Evolutionary conservation across 1,140 invertebrate species (phyloP).

Genomic region (Ganaspis sp.): DNA sequence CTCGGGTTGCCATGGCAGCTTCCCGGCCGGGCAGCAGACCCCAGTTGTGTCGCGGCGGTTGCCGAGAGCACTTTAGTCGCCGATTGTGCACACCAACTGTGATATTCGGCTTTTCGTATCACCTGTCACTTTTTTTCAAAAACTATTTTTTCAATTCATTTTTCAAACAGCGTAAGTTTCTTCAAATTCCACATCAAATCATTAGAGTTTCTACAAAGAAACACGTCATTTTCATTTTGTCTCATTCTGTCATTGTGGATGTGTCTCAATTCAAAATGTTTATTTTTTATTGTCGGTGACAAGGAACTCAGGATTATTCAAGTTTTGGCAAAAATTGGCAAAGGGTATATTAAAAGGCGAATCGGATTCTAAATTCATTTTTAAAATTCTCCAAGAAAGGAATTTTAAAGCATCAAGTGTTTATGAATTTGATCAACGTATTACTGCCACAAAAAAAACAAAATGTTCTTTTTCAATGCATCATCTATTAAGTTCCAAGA

Average conservation of each 20-base stretch:
- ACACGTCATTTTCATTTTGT: not conserved
- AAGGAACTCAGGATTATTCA: too few species aligned
- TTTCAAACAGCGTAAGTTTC: not conserved
- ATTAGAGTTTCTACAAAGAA: too few species aligned
- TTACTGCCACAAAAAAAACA: too few species aligned
- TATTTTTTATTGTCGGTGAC: not conserved
- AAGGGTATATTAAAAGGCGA: too few species aligned
- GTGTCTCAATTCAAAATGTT: too few species aligned
- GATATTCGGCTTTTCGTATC: constrained; percentile 29
- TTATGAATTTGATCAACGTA: too few species aligned
- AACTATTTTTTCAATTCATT: not conserved
- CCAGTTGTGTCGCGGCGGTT: constrained; percentile 68
- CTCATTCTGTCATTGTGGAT: not conserved
- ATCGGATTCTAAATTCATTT: too few species aligned
- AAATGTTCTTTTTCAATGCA: too few species aligned
- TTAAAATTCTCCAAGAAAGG: too few species aligned
- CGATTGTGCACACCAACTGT: constrained; percentile 1
- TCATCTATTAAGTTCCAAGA: too few species aligned
- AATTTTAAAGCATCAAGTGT: too few species aligned
- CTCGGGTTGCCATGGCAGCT: constrained; percentile 72
- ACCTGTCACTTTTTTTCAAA: constrained; percentile 14
- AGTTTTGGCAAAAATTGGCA: too few species aligned
- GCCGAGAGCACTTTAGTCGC: constrained; percentile 42
- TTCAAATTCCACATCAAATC: not conserved
- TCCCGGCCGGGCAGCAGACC: constrained; percentile 71